phyloP scores from a whole-genome alignment of 2,797 vertebrate genomes.

The Thunnus albacares region DNA sequence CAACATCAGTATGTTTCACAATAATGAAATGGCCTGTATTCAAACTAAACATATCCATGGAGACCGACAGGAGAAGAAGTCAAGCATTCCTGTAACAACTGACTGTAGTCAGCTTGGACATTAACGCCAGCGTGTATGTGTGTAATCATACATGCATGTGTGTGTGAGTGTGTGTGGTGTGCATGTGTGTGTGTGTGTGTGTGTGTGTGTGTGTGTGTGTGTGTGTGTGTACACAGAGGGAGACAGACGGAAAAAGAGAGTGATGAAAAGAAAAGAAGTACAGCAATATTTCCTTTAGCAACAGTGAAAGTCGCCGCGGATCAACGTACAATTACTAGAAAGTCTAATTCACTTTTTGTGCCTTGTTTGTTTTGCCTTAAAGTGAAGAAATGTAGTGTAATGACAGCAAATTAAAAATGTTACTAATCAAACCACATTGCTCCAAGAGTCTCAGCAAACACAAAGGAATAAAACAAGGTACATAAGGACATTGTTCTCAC shows the following conservation, averaged over 20 bases:
- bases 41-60: conserved; percentile 70
- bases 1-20: conserved; percentile 76
- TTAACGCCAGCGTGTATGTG: conserved; percentile 12
- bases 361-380: conserved; percentile 32
- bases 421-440: conserved; percentile 37
- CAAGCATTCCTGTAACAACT: conserved; percentile 47
- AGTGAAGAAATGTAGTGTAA: conserved; percentile 20
- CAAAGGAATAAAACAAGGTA: conserved; percentile 14
- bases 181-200: not conserved
- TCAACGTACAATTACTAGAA: not conserved
- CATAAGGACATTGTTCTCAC: conserved; percentile 38
- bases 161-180: not conserved
- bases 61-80: conserved; percentile 32
- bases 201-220: not conserved
- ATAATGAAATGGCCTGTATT: conserved; percentile 69
- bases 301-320: conserved; percentile 1
- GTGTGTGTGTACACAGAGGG: not conserved
- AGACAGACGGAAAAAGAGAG: conserved; percentile 22
- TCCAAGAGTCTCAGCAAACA: conserved; percentile 29
- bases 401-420: conserved; percentile 26
- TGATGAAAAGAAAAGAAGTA: conserved; percentile 12
- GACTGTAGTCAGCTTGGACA: conserved; percentile 34
- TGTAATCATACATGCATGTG: not conserved
- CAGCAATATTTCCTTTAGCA: conserved; percentile 41
- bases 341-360: conserved; percentile 5